These are phyloP conservation scores for Brachionus calyciflorus DNA, from an alignment of 1,140 invertebrate genomes.

Conservation along the genomic window DNA sequence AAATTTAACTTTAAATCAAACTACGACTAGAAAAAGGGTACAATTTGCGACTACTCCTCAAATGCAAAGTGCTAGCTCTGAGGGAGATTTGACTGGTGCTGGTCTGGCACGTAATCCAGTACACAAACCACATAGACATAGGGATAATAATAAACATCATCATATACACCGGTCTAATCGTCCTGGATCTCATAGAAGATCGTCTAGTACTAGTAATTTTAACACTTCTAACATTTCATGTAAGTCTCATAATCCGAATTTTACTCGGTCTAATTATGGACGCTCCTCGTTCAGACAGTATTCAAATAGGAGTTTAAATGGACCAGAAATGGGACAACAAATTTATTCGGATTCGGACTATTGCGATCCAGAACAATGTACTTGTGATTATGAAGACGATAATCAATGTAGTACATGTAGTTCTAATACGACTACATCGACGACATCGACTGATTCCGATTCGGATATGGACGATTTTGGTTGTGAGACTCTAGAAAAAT, in stretches of 20 bases:
- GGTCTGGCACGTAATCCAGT: not conserved
- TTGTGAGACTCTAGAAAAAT: constrained; percentile 5
- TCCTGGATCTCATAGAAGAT: not conserved
- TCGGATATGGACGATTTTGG: constrained; percentile 40
- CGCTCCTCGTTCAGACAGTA: not conserved
- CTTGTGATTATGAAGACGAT: constrained; percentile 28
- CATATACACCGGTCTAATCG: not conserved
- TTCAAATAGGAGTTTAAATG: not conserved
- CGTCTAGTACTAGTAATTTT: constrained; percentile 44
- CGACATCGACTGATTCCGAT: constrained; percentile 22
- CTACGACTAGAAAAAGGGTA: not conserved
- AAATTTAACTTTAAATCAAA: not conserved
- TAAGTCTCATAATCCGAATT: not conserved
- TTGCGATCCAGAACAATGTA: not conserved
- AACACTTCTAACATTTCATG: not conserved
- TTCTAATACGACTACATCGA: constrained; percentile 32
- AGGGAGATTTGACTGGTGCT: not conserved
- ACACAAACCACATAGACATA: not conserved
- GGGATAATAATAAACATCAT: not conserved
- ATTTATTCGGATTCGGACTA: not conserved
- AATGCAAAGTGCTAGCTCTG: constrained; percentile 23
- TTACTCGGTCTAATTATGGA: not conserved
- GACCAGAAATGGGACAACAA: not conserved
- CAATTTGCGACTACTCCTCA: constrained; percentile 40
- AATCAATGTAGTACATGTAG: constrained; percentile 37